Evolutionary conservation across 2,888 invertebrate species (phyloP).

Genomic region (Microdon myrmicae): DNA sequence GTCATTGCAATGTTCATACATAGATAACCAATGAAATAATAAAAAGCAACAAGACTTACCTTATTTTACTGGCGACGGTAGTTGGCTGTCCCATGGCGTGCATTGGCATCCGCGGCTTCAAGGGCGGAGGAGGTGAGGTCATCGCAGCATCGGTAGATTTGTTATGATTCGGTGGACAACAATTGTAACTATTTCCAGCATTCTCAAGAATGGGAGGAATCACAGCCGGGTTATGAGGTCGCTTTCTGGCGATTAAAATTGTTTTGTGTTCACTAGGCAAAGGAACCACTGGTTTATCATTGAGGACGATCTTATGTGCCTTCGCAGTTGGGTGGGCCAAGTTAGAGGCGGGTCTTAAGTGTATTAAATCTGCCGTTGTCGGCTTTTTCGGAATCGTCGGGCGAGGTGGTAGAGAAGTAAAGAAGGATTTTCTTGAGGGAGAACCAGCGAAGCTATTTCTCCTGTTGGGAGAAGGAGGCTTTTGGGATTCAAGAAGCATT

Average conservation of each 20-base stretch:
- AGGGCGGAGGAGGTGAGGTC: slow-evolving; percentile 62
- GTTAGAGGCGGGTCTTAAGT: slow-evolving; percentile 57
- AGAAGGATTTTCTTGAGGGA: slow-evolving; percentile 60
- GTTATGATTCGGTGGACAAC: neutral
- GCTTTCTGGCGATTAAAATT: slow-evolving; percentile 60
- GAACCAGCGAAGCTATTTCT: slow-evolving; percentile 67
- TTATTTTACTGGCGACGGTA: slow-evolving; percentile 59
- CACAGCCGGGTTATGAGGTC: slow-evolving; percentile 62
- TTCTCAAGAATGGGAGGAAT: slow-evolving; percentile 62
- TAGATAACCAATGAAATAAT: no score
- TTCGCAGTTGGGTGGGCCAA: slow-evolving; percentile 57
- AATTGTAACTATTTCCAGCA: slow-evolving; percentile 27
- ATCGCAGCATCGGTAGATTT: slow-evolving; percentile 39
- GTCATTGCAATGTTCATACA: no score
- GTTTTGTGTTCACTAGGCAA: slow-evolving; percentile 37
- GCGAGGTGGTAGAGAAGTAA: slow-evolving; percentile 56
- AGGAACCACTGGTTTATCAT: slow-evolving; percentile 53
- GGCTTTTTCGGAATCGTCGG: slow-evolving; percentile 66
- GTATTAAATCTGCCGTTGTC: slow-evolving; percentile 59
- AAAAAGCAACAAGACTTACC: slow-evolving; percentile 54
- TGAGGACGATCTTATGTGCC: slow-evolving; percentile 59
- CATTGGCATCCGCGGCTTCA: slow-evolving; percentile 62
- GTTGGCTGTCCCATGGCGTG: slow-evolving; percentile 23
- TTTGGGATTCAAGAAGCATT: slow-evolving; percentile 51
- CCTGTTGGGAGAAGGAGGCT: slow-evolving; percentile 63